A percentile compares a stretch with the other conserved stretches of the same genome.
Evolutionary conservation across 2,888 invertebrate genomes (phyloP).

Genomic region (Ethmia dodecea): DNA sequence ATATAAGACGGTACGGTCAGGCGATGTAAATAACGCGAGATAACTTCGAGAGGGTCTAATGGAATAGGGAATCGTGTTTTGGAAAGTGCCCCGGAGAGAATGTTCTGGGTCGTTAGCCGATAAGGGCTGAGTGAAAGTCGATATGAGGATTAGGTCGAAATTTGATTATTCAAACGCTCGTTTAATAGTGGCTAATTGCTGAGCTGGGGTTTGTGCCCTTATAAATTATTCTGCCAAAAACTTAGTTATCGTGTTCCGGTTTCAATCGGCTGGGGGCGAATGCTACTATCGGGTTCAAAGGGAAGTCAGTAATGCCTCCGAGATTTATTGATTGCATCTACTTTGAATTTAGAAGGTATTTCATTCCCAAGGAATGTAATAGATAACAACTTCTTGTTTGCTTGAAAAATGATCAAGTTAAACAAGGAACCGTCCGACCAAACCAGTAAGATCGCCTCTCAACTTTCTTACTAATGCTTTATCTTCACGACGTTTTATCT

Average conservation of each 20-base stretch:
- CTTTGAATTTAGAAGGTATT: no score
- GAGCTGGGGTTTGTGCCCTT: background rate
- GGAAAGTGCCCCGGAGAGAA: conserved; percentile 70
- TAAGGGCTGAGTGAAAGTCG: conserved; percentile 65
- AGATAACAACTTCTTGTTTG: no score
- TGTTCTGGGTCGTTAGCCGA: conserved; percentile 61
- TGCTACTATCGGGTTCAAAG: no score
- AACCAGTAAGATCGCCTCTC: no score
- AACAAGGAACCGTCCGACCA: no score
- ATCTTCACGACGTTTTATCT: no score
- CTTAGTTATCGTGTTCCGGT: conserved; percentile 3
- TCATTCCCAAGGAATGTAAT: no score
- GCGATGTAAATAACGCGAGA: conserved; percentile 76
- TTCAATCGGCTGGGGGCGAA: conserved; percentile 1
- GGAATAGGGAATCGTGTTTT: conserved; percentile 74
- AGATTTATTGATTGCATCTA: no score
- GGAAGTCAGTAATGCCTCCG: no score
- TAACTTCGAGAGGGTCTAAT: conserved; percentile 74
- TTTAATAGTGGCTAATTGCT: conserved; percentile 31
- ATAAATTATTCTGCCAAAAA: conserved; percentile 8
- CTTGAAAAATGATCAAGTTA: no score
- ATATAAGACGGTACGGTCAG: conserved; percentile 75
- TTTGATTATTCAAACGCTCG: conserved; percentile 59
- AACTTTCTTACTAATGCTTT: no score
- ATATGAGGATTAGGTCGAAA: conserved; percentile 60